Base-by-base conservation (phyloP, 2,113 vertebrate species). In the Empidonax traillii region DNA sequence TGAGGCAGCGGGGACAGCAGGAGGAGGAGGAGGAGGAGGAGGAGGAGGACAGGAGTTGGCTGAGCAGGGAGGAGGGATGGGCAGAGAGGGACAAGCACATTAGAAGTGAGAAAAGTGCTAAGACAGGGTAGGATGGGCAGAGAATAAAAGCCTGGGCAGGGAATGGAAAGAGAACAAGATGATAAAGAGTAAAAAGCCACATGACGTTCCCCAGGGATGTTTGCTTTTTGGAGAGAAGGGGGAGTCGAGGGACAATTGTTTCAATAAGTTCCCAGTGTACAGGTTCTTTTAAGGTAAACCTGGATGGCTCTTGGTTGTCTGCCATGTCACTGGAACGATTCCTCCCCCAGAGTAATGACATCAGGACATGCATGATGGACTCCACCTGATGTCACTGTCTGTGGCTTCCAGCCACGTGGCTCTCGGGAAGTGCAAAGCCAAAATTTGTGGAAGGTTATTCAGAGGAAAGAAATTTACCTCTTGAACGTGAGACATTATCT, bases 301-400 rank as follows among this genome's bases (percentile, higher is more conserved):
- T 75, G 73, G 46, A 19, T 33, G 79, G 44, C 58, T 79, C 68
- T 65, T 3, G 35, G 89, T 43, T 0, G 51, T 72, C 61, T 93
- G 91, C 79, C 82, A 7, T 5, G 56, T 8, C 83, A 5, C 74
- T 59, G 72, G 35, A 33, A 69, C 33, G 30, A 9, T 77, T 78
- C 35, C 53, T 59, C 27, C 74, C 74, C 66, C 56, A 3, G 82
- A 92, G 87, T 30, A 94, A 67, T 49, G 82, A 63, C 88, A 95
- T 96, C 91, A 90, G 75, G 85, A 30, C 85, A 72, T 6, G 93
- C 87, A 67, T 80, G 93, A 93, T 18, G 76, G 91, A 73, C 74
- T 75, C 69, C 93, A 90, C 87, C 94, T 95, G 96, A 95, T 90
- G 79, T 87, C 91, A 86, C 9, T 2, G 10, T 55, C 66, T 84